These are phyloP conservation scores for Drosophila takahashii DNA, from an alignment of 1,140 invertebrate genomes.

Conservation along the genomic window DNA sequence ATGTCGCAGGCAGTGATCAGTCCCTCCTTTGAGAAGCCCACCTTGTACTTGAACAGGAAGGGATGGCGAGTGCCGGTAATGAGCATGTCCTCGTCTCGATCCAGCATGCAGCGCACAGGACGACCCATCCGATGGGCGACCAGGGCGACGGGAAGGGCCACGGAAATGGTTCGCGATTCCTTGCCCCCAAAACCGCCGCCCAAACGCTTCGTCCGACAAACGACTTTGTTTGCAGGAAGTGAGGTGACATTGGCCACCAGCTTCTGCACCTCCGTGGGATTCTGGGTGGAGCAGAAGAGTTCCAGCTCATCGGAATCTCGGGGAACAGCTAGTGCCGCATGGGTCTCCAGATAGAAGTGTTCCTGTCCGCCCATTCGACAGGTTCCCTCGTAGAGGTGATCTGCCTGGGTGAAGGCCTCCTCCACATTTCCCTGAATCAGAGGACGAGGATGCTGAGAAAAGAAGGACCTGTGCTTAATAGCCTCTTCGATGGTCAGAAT, in stretches of 20 bases:
- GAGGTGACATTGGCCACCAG: slow-evolving; percentile 90
- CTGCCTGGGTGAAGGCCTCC: slow-evolving; percentile 88
- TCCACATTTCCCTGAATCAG: slow-evolving; percentile 89
- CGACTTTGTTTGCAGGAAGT: slow-evolving; percentile 91
- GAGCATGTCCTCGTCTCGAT: slow-evolving; percentile 97
- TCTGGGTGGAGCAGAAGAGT: slow-evolving; percentile 93
- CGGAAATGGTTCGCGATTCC: slow-evolving; percentile 89
- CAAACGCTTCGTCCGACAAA: slow-evolving; percentile 92
- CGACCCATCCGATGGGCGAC: slow-evolving; percentile 90
- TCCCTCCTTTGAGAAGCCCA: slow-evolving; percentile 91
- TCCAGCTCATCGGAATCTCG: slow-evolving; percentile 94
- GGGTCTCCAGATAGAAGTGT: slow-evolving; percentile 98
- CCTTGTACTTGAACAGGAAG: slow-evolving; percentile 94
- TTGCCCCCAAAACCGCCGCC: slow-evolving; percentile 99
- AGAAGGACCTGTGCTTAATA: slow-evolving; percentile 90
- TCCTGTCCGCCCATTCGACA: slow-evolving; percentile 95
- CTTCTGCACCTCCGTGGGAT: slow-evolving; percentile 92
- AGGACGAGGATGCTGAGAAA: slow-evolving; percentile 85
- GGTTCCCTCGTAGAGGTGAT: slow-evolving; percentile 89
- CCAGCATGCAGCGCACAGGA: slow-evolving; percentile 95
- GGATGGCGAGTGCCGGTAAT: slow-evolving; percentile 95
- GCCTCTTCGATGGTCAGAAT: slow-evolving; percentile 95
- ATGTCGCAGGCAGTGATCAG: slow-evolving; percentile 90
- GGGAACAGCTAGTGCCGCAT: slow-evolving; percentile 91
- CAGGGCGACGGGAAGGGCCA: slow-evolving; percentile 88